Evolutionary conservation across 2,888 invertebrate species (phyloP), one percentile per base, ranked within the genome.

Genomic region (Saturnia pavonia): DNA sequence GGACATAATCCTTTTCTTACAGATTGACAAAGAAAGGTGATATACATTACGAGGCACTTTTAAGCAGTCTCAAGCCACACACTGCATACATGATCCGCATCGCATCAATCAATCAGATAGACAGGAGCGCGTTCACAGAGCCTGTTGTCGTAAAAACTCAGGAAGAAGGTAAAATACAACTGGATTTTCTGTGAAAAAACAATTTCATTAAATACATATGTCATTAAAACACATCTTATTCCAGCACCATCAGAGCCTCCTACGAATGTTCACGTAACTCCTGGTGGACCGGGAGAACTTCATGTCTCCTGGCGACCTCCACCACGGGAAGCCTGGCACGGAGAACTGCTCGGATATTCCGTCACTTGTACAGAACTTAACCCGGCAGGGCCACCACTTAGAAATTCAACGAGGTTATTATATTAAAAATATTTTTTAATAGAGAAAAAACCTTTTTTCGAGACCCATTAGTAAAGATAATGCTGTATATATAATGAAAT

Each of bases 31-130:
- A 91, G 75, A 93, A 92, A 81, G 92, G 91, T 0, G 91, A 91
- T 69, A 87, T 90, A 42, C 92, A 94, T 77, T 94, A 94, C 78
- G 94, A 94, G 73, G 94, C 94, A 0, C 73, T 92, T 3, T 82
- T 94, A 19, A 88, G 88, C 69, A 87, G 95, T 34, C 90, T 98
- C 69, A 95, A 95, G 76, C 98, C 98, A 0, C 97, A 97, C 69
- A 97, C 97, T 1, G 96, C 96, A 19, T 98, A 98, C 87, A 96
- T 96, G 85, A 96, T 98, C 74, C 95, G 98, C 63, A 95, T 98
- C 82, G 95, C 97, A 72, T 97, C 98, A 54, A 96, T 97, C 79
- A 98, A 98, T 87, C 96, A 96, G 81, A 97, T 98, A 76, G 98
- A 98, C 78, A 94, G 95, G 69, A 97, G 98, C 79, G 91, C 95